Evolutionary conservation across 2,888 invertebrate genomes (phyloP), one percentile per base, ranked within the genome.

Genomic region (Congeria kusceri): DNA sequence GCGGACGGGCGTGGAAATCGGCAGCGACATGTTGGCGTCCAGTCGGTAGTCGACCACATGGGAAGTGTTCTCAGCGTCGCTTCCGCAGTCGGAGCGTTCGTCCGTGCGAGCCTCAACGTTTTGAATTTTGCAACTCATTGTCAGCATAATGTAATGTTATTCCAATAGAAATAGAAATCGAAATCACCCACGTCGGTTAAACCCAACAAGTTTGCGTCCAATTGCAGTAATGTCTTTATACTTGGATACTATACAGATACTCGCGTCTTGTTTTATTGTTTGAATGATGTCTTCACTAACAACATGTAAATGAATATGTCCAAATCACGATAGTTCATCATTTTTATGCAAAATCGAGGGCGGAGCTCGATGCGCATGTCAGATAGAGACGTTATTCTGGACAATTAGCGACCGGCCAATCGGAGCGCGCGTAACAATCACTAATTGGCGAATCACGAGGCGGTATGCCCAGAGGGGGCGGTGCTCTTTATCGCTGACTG

Each of bases 311-410:
- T 78, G 78, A 78, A 73, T 68, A 73, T 80, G 67, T 61, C 76
- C 44, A 25, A 49, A 64, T 56, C 49, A 39, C 32, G 49, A n/a
- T 39, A 25, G 39, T 39, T 61, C 53, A 56, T 69, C 76, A 83
- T 83, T 83, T 83, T 83, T 83, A 83, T 83, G 78, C 76, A 83
- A 79, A 83, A 69, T 57, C 65, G 29, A 64, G 67, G 83, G 83
- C 83, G 83, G 77, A 65, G 47, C 49, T 25, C 25, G 44, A 39
- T 56, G 74, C 77, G 79, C 79, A 77, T 79, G 77, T 73, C 76
- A 71, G 69, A 66, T 39, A 63, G 53, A 49, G 47, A 28, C 20
- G 27, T 58, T 69, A 58, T 64, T 59, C 72, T 27, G 49, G 67
- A 67, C 74, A 63, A 64, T 77, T 74, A 67, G 20, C 74, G 64